Conservation (phyloP, 2,797 vertebrate genomes). For the Acanthurus leucopareius region DNA sequence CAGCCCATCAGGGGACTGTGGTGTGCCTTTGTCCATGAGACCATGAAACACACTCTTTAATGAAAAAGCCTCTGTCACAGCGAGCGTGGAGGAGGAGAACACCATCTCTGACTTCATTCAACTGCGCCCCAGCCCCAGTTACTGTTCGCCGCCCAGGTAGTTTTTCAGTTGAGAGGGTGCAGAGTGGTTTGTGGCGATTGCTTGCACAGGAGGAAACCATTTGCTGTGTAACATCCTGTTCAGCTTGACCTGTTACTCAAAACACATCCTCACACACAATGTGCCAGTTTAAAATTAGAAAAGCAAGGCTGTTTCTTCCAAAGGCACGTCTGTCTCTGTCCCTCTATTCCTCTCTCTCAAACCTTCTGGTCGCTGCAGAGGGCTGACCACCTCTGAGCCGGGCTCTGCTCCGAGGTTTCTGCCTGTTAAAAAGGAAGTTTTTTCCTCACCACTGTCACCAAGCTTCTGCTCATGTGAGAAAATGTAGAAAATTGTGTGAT, state of each 20-base stretch:
- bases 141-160: conserved; percentile 38
- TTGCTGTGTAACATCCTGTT: conserved; percentile 61
- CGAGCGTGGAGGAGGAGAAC: conserved; percentile 45
- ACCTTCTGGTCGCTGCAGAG: too few relatives aligned
- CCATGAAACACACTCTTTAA: conserved; percentile 67
- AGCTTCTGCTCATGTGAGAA: too few relatives aligned
- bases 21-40: conserved; percentile 68
- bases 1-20: conserved; percentile 66
- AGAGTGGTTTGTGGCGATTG: conserved; percentile 35
- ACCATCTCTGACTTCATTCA: conserved; percentile 57
- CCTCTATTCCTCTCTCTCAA: too few relatives aligned
- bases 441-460: too few relatives aligned
- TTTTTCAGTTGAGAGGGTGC: conserved; percentile 17
- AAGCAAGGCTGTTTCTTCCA: conserved; percentile 31
- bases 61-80: conserved; percentile 68
- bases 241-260: conserved; percentile 55
- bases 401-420: too few relatives aligned
- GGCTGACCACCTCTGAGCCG: too few relatives aligned
- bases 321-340: conserved; percentile 10
- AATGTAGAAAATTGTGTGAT: too few relatives aligned
- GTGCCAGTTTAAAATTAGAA: conserved; percentile 34
- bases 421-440: too few relatives aligned
- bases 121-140: conserved; percentile 3
- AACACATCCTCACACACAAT: conserved; percentile 35
- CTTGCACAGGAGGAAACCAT: conserved; percentile 55